Conservation (phyloP, 37 sponge, comb jelly and placozoan genomes). For the Corticium candelabrum region DNA sequence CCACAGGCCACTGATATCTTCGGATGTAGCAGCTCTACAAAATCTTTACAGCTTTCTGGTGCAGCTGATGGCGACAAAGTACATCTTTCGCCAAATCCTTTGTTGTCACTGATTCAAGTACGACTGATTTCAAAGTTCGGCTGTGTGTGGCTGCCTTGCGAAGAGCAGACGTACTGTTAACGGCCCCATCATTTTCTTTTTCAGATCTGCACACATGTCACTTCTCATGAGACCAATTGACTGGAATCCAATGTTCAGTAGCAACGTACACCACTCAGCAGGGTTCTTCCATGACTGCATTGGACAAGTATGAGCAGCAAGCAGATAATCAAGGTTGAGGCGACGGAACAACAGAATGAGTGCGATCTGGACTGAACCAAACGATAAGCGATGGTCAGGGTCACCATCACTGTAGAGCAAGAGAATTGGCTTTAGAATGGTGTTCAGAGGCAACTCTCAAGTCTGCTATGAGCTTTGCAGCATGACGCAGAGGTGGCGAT, state of each 20-base stretch:
- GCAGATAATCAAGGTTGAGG: background rate
- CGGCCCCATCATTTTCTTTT: conserved; percentile 7
- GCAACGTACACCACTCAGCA: background rate
- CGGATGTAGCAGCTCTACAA: background rate
- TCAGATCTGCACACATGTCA: conserved; percentile 3
- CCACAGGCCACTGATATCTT: background rate
- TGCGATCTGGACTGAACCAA: background rate
- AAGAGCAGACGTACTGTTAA: no score
- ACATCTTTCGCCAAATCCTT: background rate
- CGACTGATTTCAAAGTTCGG: background rate
- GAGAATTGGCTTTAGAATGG: background rate
- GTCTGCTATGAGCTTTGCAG: background rate
- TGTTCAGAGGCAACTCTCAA: background rate
- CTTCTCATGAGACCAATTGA: conserved; percentile 27
- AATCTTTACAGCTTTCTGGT: background rate
- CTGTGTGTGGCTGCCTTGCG: no score
- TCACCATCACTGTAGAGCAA: background rate
- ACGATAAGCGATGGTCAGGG: background rate
- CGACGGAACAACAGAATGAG: background rate
- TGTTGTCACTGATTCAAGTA: background rate
- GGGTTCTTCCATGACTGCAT: background rate
- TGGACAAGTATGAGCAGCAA: background rate
- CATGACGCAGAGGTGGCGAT: conserved; percentile 9
- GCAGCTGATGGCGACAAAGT: background rate
- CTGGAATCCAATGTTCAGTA: conserved; percentile 19